phyloP scores from a whole-genome alignment of 1,140 invertebrate species.

The Eubasilissa regina region DNA sequence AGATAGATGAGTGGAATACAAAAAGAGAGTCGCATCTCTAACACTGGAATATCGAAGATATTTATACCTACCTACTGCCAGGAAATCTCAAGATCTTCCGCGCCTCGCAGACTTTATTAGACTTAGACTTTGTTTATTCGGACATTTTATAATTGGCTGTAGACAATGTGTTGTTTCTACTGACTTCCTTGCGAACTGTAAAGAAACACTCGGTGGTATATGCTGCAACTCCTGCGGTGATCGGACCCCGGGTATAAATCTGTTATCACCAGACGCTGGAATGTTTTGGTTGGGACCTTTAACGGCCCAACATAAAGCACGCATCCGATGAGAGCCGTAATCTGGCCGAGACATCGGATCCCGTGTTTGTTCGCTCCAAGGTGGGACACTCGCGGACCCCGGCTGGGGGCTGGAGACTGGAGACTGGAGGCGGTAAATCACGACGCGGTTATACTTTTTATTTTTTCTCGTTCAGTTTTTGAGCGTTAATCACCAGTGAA shows the following conservation, averaged over 20 bases:
- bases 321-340: slow-evolving; percentile 14
- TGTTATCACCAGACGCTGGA: slow-evolving; percentile 23
- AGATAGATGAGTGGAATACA: too few relatives aligned
- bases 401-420: neutral
- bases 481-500: neutral
- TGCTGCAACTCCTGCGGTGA: neutral
- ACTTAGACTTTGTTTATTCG: too few relatives aligned
- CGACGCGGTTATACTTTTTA: slow-evolving; percentile 3
- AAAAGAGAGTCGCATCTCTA: too few relatives aligned
- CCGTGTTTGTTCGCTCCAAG: slow-evolving; percentile 27
- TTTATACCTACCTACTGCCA: too few relatives aligned
- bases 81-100: too few relatives aligned
- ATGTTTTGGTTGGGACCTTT: slow-evolving; percentile 21
- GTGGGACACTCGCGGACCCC: slow-evolving; percentile 5
- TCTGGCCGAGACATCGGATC: slow-evolving; percentile 43
- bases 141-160: too few relatives aligned
- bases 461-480: slow-evolving; percentile 6
- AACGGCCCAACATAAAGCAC: slow-evolving; percentile 40
- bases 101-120: too few relatives aligned
- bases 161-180: too few relatives aligned
- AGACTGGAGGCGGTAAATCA: slow-evolving; percentile 16
- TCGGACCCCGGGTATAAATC: slow-evolving; percentile 17
- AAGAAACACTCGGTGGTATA: neutral
- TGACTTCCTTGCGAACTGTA: too few relatives aligned
- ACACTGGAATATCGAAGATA: too few relatives aligned